A percentile compares a stretch with the other conserved stretches of the same genome.
Conservation (phyloP, 2,797 vertebrate genomes). For the Gobionotothen gibberifrons region DNA sequence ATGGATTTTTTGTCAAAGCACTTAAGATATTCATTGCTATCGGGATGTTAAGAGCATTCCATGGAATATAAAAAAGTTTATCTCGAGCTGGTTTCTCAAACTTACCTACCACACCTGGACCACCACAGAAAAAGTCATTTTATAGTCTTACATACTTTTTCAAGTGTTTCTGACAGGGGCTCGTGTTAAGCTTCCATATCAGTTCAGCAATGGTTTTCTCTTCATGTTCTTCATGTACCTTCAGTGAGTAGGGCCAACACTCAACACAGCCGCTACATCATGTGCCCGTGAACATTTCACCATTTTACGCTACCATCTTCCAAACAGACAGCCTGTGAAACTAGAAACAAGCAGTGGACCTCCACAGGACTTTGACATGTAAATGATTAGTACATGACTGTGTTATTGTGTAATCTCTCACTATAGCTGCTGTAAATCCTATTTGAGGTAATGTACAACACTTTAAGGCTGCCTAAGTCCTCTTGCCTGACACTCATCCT, state of each 20-base stretch:
- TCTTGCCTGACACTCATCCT: slow-evolving; percentile 70
- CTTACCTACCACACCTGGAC: too few relatives aligned
- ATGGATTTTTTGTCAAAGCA: too few relatives aligned
- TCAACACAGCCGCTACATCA: background rate
- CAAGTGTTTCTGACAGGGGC: background rate
- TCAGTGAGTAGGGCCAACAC: background rate
- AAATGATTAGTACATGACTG: slow-evolving; percentile 59
- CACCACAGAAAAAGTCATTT: background rate
- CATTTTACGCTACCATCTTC: background rate
- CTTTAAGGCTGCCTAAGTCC: slow-evolving; percentile 71
- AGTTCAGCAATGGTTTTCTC: background rate
- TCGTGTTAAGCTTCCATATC: background rate
- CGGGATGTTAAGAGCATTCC: too few relatives aligned
- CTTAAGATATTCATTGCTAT: too few relatives aligned
- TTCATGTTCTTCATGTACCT: background rate
- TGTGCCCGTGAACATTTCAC: slow-evolving; percentile 7
- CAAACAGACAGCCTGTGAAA: slow-evolving; percentile 9
- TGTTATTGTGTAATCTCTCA: slow-evolving; percentile 69
- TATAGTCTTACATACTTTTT: background rate
- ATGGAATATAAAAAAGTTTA: too few relatives aligned
- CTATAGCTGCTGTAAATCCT: slow-evolving; percentile 73
- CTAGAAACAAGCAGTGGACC: slow-evolving; percentile 32
- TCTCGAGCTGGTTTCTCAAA: too few relatives aligned
- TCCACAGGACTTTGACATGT: slow-evolving; percentile 51
- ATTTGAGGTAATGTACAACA: slow-evolving; percentile 73